A percentile compares a stretch with the other conserved stretches of the same genome.
Evolutionary conservation across 2,797 vertebrate genomes (phyloP).

Genomic region (Leptodactylus fallax): DNA sequence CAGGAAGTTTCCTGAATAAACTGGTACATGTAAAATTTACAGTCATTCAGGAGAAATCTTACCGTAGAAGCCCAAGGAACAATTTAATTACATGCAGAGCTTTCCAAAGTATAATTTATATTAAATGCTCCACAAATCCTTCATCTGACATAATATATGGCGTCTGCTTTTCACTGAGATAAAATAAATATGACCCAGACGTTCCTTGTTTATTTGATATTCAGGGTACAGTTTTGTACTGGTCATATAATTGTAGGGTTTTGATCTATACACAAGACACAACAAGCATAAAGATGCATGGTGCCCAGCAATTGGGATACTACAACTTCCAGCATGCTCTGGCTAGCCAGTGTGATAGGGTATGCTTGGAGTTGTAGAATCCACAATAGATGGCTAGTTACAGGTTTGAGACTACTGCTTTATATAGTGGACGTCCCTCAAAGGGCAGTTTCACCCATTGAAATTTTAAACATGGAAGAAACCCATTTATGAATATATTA

Average conservation of each 20-base stretch:
- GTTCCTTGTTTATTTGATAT: neutral
- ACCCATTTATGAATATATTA: too few species aligned
- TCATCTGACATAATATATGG: conserved; percentile 45
- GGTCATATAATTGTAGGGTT: neutral
- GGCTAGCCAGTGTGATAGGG: too few species aligned
- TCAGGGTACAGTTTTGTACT: neutral
- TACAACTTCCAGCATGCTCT: too few species aligned
- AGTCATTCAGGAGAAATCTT: conserved; percentile 28
- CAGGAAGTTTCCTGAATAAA: conserved; percentile 16
- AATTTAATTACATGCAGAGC: conserved; percentile 45
- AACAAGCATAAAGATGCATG: neutral
- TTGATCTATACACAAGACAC: neutral
- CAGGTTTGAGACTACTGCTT: too few species aligned
- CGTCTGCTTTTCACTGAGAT: conserved; percentile 19
- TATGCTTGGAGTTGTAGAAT: too few species aligned
- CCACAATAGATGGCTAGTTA: too few species aligned
- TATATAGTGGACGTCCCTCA: too few species aligned
- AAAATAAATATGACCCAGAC: conserved; percentile 31
- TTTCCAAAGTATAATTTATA: conserved; percentile 45
- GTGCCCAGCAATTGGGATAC: neutral
- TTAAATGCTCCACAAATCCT: conserved; percentile 26
- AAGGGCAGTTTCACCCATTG: too few species aligned
- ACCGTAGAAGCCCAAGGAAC: conserved; percentile 16
- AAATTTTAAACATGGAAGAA: too few species aligned
- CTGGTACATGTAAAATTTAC: conserved; percentile 1